Evolutionary conservation across 2,113 vertebrate genomes (phyloP).

Genomic region (Butorides virescens): DNA sequence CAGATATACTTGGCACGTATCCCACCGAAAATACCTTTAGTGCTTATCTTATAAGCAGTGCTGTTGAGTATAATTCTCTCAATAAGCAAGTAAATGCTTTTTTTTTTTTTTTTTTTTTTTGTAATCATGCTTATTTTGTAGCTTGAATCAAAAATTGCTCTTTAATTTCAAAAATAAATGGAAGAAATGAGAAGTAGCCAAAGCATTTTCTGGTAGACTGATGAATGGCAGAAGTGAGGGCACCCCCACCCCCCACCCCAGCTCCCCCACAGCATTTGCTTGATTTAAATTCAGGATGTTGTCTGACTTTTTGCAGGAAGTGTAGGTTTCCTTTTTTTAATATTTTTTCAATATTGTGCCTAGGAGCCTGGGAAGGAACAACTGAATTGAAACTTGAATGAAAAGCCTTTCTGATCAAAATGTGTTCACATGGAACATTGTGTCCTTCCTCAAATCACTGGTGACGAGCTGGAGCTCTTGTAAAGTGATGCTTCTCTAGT

Average conservation of each 20-base stretch:
- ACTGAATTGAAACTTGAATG: neutral
- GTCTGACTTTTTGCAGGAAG: neutral
- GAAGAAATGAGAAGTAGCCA: neutral
- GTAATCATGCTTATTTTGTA: neutral
- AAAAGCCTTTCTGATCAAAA: neutral
- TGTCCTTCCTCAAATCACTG: neutral
- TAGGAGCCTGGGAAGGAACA: neutral
- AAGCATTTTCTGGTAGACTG: neutral
- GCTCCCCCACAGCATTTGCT: neutral
- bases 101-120: neutral
- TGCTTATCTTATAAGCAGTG: neutral
- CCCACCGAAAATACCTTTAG: neutral
- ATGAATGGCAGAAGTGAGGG: neutral
- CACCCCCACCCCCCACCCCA: rapidly evolving
- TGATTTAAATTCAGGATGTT: neutral
- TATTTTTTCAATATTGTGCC: neutral
- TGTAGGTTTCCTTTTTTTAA: neutral
- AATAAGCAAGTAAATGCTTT: neutral
- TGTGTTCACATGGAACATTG: neutral
- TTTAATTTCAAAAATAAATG: neutral
- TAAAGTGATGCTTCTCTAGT: neutral
- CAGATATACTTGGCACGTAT: neutral
- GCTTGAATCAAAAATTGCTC: neutral
- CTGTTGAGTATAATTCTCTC: neutral
- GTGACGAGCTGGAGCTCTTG: neutral